Conservation (phyloP, 2,888 invertebrate genomes). For the Mythimna ferrago region DNA sequence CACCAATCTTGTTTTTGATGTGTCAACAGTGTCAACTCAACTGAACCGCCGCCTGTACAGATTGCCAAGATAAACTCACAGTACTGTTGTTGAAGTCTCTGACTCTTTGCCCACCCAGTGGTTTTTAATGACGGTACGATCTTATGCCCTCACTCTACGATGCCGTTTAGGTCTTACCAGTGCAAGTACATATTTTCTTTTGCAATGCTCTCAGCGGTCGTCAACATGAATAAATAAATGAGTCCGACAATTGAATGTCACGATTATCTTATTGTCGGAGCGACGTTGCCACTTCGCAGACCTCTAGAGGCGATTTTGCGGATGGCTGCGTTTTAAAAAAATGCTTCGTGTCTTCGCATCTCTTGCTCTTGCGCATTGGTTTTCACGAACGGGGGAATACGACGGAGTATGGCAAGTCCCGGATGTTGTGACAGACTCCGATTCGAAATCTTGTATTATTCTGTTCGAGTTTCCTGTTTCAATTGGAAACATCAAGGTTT, state of each 20-base stretch:
- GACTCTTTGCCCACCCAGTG: neutral
- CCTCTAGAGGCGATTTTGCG: conserved; percentile 65
- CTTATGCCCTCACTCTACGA: conserved; percentile 1
- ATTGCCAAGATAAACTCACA: conserved; percentile 49
- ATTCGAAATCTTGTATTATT: conserved; percentile 61
- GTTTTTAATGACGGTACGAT: conserved; percentile 6
- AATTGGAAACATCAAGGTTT: conserved; percentile 68
- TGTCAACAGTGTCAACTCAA: conserved; percentile 70
- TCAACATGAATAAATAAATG: conserved; percentile 57
- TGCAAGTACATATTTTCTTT: conserved; percentile 31
- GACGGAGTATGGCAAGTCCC: conserved; percentile 70
- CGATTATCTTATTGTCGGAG: conserved; percentile 65
- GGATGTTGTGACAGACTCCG: conserved; percentile 72
- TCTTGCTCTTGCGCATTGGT: conserved; percentile 70
- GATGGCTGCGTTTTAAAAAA: conserved; percentile 72
- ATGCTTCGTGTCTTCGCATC: conserved; percentile 43
- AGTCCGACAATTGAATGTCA: conserved; percentile 59
- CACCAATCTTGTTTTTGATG: conserved; percentile 70
- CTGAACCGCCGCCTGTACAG: conserved; percentile 53
- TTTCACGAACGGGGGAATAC: conserved; percentile 69
- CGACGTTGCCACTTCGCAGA: conserved; percentile 63
- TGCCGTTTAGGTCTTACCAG: conserved; percentile 23
- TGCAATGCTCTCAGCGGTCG: conserved; percentile 34
- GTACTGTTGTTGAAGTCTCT: conserved; percentile 15
- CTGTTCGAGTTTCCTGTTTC: conserved; percentile 73